These are phyloP conservation scores for Oreonectes daqikongensis DNA, from an alignment of 2,797 vertebrate genomes.

Conservation along the genomic window DNA sequence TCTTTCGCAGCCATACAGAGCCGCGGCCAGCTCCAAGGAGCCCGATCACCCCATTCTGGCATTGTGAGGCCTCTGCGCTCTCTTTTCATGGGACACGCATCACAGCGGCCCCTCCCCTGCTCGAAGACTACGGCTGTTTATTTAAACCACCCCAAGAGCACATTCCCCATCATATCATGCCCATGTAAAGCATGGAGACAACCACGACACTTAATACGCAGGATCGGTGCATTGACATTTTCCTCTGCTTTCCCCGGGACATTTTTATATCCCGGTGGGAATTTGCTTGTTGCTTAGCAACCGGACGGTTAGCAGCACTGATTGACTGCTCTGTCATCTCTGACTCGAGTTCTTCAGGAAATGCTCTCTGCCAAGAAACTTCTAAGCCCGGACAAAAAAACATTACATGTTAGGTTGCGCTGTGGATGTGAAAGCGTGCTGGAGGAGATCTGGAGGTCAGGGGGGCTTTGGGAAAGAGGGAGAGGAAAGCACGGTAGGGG, in stretches of 20 bases:
- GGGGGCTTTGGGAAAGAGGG: conserved; percentile 78
- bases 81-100: conserved; percentile 76
- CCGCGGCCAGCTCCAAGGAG: conserved; percentile 79
- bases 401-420: conserved; percentile 59
- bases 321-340: conserved; percentile 64
- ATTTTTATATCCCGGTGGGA: conserved; percentile 40
- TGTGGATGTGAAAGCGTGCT: conserved; percentile 61
- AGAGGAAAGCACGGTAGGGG: conserved; percentile 74
- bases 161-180: conserved; percentile 38
- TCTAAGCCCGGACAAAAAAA: conserved; percentile 44
- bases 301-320: conserved; percentile 44
- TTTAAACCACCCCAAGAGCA: conserved; percentile 29
- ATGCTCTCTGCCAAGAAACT: conserved; percentile 58
- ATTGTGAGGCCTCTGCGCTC: conserved; percentile 77
- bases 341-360: conserved; percentile 64
- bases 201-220: not conserved
- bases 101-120: conserved; percentile 59
- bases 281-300: conserved; percentile 51
- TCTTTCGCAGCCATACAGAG: conserved; percentile 79
- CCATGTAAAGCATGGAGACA: conserved; percentile 8
- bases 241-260: conserved; percentile 3
- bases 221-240: not conserved
- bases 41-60: conserved; percentile 78
- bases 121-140: conserved; percentile 43
- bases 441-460: conserved; percentile 69